These are phyloP conservation scores for Erannis defoliaria DNA, from an alignment of 2,888 invertebrate species.

Conservation along the genomic window DNA sequence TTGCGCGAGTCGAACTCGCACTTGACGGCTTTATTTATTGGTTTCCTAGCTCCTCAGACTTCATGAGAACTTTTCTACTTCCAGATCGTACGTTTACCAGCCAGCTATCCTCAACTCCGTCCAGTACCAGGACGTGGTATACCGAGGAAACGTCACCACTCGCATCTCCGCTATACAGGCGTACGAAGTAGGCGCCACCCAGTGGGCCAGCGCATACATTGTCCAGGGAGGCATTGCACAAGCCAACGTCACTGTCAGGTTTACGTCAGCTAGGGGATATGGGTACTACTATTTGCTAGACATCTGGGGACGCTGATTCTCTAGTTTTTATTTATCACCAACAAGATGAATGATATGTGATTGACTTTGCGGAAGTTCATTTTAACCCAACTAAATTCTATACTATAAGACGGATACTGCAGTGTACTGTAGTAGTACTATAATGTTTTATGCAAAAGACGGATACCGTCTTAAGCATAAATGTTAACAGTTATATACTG, in stretches of 20 bases:
- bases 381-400: too few relatives aligned
- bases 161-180: constrained; percentile 64
- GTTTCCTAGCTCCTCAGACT: too few relatives aligned
- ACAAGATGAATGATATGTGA: too few relatives aligned
- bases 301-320: constrained; percentile 65
- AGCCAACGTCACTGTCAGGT: constrained; percentile 63
- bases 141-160: constrained; percentile 61
- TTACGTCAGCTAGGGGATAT: constrained; percentile 62
- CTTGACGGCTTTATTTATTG: too few relatives aligned
- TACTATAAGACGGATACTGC: too few relatives aligned
- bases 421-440: too few relatives aligned
- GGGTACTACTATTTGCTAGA: constrained; percentile 71
- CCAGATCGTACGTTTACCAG: constrained; percentile 58
- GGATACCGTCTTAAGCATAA: too few relatives aligned
- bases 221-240: constrained; percentile 58
- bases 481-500: too few relatives aligned
- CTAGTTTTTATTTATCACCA: background rate
- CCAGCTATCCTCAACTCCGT: constrained; percentile 55
- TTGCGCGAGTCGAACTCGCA: too few relatives aligned
- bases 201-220: constrained; percentile 62
- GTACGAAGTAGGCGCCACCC: constrained; percentile 63
- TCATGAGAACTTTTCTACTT: too few relatives aligned
- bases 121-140: constrained; percentile 68
- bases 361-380: too few relatives aligned
- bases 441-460: too few relatives aligned